A percentile compares a stretch with the other conserved stretches of the same genome.
phyloP scores from a whole-genome alignment of 2,888 invertebrate genomes.

The Drosophila limbata region DNA sequence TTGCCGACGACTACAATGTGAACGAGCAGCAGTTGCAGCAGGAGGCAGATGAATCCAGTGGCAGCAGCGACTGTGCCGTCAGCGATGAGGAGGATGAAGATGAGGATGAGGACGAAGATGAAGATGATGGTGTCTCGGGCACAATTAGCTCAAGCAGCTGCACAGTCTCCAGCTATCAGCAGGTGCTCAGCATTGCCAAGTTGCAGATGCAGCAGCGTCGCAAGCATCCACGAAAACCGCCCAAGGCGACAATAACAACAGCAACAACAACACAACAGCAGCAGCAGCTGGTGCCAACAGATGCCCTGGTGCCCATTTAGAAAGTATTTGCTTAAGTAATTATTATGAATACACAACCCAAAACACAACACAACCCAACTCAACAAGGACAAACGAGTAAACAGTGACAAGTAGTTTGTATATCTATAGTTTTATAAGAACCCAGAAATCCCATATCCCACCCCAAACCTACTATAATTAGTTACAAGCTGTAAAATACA shows the following conservation, averaged over 20 bases:
- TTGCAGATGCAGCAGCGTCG: slow-evolving; percentile 82
- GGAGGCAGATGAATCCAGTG: slow-evolving; percentile 34
- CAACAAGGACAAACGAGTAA: slow-evolving; percentile 78
- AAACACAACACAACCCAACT: slow-evolving; percentile 10
- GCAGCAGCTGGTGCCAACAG: slow-evolving; percentile 54
- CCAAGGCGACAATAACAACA: slow-evolving; percentile 51
- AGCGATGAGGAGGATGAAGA: slow-evolving; percentile 14
- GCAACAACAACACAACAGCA: not conserved
- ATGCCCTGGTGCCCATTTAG: slow-evolving; percentile 69
- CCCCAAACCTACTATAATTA: slow-evolving; percentile 15
- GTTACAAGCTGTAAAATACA: slow-evolving; percentile 32
- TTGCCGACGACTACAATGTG: slow-evolving; percentile 72
- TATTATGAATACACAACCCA: not conserved
- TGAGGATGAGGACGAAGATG: slow-evolving; percentile 45
- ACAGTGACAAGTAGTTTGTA: slow-evolving; percentile 75
- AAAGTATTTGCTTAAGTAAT: slow-evolving; percentile 64
- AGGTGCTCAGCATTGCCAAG: slow-evolving; percentile 79
- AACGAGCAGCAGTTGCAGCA: slow-evolving; percentile 44
- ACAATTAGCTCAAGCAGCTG: slow-evolving; percentile 70
- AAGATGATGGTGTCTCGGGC: slow-evolving; percentile 61
- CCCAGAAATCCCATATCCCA: slow-evolving; percentile 1
- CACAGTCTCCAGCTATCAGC: slow-evolving; percentile 79
- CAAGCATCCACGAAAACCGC: slow-evolving; percentile 84
- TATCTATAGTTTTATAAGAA: slow-evolving; percentile 41
- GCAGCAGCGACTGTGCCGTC: slow-evolving; percentile 49